Evolutionary conservation across 1,140 invertebrate species (phyloP).

Genomic region (Calliopsis andreniformis): DNA sequence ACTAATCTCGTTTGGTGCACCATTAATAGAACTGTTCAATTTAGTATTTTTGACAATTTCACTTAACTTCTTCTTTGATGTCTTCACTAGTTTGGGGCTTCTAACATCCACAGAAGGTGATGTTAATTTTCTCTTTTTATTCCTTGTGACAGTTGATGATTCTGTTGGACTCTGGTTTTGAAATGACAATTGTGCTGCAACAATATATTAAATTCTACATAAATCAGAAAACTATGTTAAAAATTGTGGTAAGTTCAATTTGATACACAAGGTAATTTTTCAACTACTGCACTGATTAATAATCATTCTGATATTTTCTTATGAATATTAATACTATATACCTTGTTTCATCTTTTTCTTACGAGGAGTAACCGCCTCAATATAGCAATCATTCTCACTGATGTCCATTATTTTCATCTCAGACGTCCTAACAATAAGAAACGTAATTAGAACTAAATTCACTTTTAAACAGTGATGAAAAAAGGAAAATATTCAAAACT

Average conservation of each 20-base stretch:
- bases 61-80: constrained; percentile 67
- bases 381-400: constrained; percentile 56
- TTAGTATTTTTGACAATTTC: neutral
- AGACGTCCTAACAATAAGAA: neutral
- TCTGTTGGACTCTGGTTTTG: constrained; percentile 67
- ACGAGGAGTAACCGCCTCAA: constrained; percentile 44
- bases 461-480: neutral
- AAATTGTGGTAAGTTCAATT: neutral
- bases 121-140: constrained; percentile 74
- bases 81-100: constrained; percentile 72
- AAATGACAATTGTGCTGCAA: constrained; percentile 77
- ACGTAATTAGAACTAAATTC: constrained; percentile 4
- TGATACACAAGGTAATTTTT: neutral
- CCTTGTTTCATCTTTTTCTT: constrained; percentile 75
- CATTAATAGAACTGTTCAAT: neutral
- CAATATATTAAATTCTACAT: constrained; percentile 28
- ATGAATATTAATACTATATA: constrained; percentile 43
- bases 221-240: constrained; percentile 11
- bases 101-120: constrained; percentile 66
- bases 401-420: constrained; percentile 62
- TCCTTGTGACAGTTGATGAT: constrained; percentile 56
- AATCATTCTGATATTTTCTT: neutral
- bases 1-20: neutral
- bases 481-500: constrained; percentile 13
- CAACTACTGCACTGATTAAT: neutral